These are phyloP conservation scores for Drosophila willistoni DNA, from an alignment of 1,140 invertebrate species.

Conservation along the genomic window DNA sequence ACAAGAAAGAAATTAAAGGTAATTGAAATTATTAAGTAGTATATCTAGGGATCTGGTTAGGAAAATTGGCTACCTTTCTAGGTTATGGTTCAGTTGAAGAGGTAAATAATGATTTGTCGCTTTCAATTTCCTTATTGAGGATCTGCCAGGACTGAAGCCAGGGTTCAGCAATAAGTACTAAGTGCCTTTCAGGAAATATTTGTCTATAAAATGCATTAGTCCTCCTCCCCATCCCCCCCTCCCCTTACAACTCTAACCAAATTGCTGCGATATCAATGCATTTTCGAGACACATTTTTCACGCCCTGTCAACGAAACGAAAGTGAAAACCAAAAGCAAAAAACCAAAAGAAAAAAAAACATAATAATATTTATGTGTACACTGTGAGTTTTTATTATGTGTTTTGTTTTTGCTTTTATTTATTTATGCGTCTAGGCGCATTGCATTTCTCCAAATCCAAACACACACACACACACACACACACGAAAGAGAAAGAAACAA, in stretches of 20 bases:
- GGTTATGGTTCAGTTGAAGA: too few species aligned
- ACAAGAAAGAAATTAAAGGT: too few species aligned
- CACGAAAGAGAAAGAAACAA: slow-evolving; percentile 15
- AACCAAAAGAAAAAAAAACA: too few species aligned
- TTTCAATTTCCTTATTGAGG: too few species aligned
- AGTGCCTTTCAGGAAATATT: neutral
- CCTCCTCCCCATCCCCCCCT: too few species aligned
- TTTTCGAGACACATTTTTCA: slow-evolving; percentile 18
- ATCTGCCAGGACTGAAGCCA: too few species aligned
- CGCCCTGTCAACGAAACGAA: slow-evolving; percentile 32
- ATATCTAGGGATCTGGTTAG: too few species aligned
- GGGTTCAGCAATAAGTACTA: too few species aligned
- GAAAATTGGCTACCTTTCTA: too few species aligned
- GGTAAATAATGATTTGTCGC: too few species aligned
- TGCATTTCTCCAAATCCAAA: slow-evolving; percentile 73
- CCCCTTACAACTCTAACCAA: too few species aligned
- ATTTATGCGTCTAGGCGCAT: slow-evolving; percentile 66
- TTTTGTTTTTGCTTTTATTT: slow-evolving; percentile 47
- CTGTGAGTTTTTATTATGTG: slow-evolving; percentile 47
- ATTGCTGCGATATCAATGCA: slow-evolving; percentile 1
- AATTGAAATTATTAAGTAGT: too few species aligned
- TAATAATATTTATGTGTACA: slow-evolving; percentile 34
- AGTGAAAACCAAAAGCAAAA: slow-evolving; percentile 43
- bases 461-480: slow-evolving; percentile 37
- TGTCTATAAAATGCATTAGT: neutral